Evolutionary conservation across 2,113 vertebrate species (phyloP).

Genomic region (Eclectus roratus): DNA sequence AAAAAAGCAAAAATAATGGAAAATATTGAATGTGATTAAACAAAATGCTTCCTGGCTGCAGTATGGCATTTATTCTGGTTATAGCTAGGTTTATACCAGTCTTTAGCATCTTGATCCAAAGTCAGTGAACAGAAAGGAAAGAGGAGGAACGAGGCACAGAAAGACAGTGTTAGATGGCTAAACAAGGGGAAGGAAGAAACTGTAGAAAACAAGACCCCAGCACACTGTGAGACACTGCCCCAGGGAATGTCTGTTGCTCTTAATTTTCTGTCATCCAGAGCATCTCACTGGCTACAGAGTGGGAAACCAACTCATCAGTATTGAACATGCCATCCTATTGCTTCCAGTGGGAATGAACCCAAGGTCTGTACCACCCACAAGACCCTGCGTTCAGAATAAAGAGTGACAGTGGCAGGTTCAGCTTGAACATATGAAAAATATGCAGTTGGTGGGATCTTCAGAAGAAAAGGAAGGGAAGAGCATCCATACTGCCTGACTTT

Average conservation of each 20-base stretch:
- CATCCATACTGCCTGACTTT: neutral
- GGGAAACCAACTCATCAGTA: neutral
- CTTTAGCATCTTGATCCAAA: neutral
- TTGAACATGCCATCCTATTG: neutral
- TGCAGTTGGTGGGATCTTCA: neutral
- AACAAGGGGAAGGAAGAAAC: neutral
- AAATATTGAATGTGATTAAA: neutral
- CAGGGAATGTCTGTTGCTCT: neutral
- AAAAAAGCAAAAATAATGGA: neutral
- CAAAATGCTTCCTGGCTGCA: neutral
- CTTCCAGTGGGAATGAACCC: rapidly evolving
- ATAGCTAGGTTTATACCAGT: neutral
- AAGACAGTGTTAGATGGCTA: neutral
- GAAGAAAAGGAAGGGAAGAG: neutral
- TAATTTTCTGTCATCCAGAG: neutral
- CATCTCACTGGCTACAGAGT: rapidly evolving
- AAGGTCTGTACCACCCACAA: rapidly evolving
- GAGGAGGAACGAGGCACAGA: neutral
- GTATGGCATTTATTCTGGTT: neutral
- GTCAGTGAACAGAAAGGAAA: neutral
- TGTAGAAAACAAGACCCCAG: neutral
- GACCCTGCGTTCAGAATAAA: rapidly evolving
- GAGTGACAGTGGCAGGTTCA: neutral
- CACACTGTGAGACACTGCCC: neutral
- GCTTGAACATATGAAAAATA: rapidly evolving